Evolutionary conservation across 2,797 vertebrate species (phyloP).

Genomic region (Rhynchotus rufescens): DNA sequence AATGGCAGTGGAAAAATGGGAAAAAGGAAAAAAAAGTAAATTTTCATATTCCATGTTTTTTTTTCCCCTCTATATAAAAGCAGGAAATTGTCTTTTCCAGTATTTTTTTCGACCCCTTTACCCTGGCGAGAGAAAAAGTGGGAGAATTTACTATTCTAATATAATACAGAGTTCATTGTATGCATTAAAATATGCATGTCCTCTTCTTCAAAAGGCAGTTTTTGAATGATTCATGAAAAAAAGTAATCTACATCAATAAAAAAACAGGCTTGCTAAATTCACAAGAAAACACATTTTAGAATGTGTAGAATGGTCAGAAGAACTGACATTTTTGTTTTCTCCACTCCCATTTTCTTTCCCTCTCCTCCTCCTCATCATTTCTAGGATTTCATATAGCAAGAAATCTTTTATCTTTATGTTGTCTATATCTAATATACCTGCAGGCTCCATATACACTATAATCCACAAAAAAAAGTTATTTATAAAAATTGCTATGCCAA

Average conservation of each 20-base stretch:
- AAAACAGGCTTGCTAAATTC: not conserved
- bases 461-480: not conserved
- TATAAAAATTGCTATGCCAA: not conserved
- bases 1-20: not conserved
- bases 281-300: conserved; percentile 27
- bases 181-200: conserved; percentile 63
- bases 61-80: not conserved
- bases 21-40: not conserved
- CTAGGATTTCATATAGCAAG: not conserved
- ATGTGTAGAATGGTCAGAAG: not conserved
- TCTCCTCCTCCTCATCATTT: not conserved
- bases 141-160: conserved; percentile 23
- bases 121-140: not conserved
- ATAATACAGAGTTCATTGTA: conserved; percentile 37
- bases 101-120: not conserved
- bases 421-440: not conserved
- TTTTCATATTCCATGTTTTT: not conserved
- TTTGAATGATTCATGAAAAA: conserved; percentile 62
- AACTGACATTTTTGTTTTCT: not conserved
- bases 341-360: not conserved
- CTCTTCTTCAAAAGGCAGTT: conserved; percentile 44
- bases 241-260: conserved; percentile 66
- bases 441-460: not conserved
- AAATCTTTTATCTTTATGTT: conserved; percentile 7
- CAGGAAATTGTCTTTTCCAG: not conserved